Evolutionary conservation across 2,797 vertebrate species (phyloP).

Genomic region (Acanthiza pusilla): DNA sequence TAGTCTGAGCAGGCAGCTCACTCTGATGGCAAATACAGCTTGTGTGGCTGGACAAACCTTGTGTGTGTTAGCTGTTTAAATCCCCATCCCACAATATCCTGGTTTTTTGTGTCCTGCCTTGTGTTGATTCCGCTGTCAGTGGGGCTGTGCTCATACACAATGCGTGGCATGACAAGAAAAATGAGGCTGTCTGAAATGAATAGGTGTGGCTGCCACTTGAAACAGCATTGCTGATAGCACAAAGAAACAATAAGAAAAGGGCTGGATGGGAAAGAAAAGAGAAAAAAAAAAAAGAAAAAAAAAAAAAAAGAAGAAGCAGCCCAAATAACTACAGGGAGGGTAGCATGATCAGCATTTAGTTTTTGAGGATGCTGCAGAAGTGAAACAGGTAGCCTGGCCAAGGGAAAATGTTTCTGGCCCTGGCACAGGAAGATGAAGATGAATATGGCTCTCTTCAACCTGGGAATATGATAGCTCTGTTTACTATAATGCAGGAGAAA

Average conservation of each 20-base stretch:
- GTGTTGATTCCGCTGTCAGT: background rate
- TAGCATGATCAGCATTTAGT: background rate
- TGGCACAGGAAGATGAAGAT: background rate
- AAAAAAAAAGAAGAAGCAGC: background rate
- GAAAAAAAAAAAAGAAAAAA: accelerated
- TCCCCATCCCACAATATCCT: accelerated
- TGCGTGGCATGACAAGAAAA: background rate
- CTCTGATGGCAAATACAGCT: background rate
- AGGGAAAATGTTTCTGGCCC: background rate
- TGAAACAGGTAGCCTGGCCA: background rate
- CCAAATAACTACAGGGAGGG: background rate
- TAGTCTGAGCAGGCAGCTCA: background rate
- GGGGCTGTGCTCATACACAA: background rate
- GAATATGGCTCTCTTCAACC: background rate
- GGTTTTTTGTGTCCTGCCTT: background rate
- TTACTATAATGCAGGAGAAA: background rate
- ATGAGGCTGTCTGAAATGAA: background rate
- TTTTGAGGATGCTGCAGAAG: background rate
- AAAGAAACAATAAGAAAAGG: background rate
- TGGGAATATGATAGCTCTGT: background rate
- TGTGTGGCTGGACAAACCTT: background rate
- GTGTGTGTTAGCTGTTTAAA: background rate
- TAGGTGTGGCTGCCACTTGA: background rate
- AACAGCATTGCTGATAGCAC: background rate
- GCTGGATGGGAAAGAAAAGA: accelerated